Percentiles rank a stretch among this genome's conserved stretches.
Evolutionary conservation across 2,113 vertebrate species (phyloP).

Genomic region (Monarcha castaneiventris): DNA sequence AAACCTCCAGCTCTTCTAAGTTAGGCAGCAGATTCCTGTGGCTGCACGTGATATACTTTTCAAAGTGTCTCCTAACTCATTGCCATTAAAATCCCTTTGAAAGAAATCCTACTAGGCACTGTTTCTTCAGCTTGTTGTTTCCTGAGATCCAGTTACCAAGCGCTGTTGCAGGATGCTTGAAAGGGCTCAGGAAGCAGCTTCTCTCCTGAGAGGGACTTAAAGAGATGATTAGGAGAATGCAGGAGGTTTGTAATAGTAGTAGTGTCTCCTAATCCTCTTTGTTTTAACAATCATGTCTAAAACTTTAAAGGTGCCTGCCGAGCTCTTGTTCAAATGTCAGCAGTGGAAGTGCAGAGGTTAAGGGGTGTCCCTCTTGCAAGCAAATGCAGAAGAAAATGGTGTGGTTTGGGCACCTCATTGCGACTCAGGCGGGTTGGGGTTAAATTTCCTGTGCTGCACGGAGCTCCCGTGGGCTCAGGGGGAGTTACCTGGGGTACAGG

Average conservation of each 20-base stretch:
- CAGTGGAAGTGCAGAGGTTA: background rate
- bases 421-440: background rate
- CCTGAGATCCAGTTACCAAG: background rate
- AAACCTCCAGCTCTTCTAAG: background rate
- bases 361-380: background rate
- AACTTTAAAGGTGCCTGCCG: background rate
- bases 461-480: background rate
- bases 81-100: background rate
- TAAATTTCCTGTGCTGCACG: background rate
- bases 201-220: background rate
- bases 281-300: background rate
- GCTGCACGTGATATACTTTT: background rate
- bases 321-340: background rate
- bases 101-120: background rate
- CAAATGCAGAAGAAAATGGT: background rate
- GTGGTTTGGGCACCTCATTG: background rate
- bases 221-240: background rate
- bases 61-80: background rate
- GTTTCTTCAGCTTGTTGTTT: background rate
- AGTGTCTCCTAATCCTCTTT: background rate
- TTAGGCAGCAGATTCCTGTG: background rate
- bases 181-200: slow-evolving; percentile 4
- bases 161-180: background rate
- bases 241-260: background rate
- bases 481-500: background rate